Base-by-base conservation (phyloP, 1,140 invertebrate genomes). In the Cotesia vestalis region DNA sequence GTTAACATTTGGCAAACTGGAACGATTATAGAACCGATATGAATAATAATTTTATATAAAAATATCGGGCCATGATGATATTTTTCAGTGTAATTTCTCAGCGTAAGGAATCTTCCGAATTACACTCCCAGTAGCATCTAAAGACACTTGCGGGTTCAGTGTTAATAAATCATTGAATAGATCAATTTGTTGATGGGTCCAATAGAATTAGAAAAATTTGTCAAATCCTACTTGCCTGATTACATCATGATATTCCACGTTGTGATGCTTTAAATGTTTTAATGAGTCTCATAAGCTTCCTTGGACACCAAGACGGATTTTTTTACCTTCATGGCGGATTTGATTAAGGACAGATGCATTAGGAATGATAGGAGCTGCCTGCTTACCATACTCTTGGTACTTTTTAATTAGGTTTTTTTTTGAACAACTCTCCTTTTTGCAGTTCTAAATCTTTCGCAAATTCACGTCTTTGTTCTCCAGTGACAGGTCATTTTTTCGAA, bases 221-320 rank as follows among this genome's bases (percentile, higher is more conserved):
- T 60, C 5, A 17, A 60, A 27, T 34, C 1, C 14, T 5, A 20
- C 1, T 20, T 60, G 17, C 17, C 11, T 20, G 4, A 60, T 60
- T 6, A 34, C 17, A 5, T 4, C 4, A 60, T 1, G 4, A 60
- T 6, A 60, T 34, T 60, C 57, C 17, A 11, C 57, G 0, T 55
- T 55, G 27, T 20, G 38, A 20, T 20, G 8, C 5, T 60, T 60
- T 1, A 60, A 17, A 27, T 60, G 38, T 27, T 6, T 20, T 5
- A 60, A 60, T 34, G 57, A 60, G 4, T 60, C 27, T 1, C 27
- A 60, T 60, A 60, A 27, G 27, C 27, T 60, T 27, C 57, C 57
- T 4, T 17, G 4, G 3, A 60, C 27, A 6, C 57, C 57, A 60
- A 60, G 57, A 27, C 27, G 17, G 4, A 5, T 11, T 20, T 60